These are phyloP conservation scores for Porites lobata DNA, from an alignment of 92 coral and sea anemone genomes.

Conservation along the genomic window DNA sequence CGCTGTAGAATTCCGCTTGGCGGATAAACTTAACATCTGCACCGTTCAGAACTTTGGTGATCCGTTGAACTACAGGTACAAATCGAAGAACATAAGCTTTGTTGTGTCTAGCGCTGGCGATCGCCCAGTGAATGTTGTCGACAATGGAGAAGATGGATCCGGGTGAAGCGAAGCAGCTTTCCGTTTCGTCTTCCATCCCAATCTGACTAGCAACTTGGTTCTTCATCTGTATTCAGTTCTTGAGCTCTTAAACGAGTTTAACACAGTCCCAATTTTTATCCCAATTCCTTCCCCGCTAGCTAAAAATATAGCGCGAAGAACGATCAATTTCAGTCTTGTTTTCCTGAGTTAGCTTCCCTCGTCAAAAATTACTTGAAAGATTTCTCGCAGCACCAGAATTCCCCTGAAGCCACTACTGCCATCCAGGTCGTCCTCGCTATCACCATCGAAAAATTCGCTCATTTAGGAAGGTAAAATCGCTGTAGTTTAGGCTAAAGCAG, in stretches of 20 bases:
- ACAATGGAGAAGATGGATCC: slow-evolving; percentile 82
- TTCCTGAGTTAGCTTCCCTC: slow-evolving; percentile 88
- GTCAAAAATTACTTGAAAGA: slow-evolving; percentile 87
- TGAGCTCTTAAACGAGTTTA: slow-evolving; percentile 16
- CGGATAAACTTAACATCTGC: slow-evolving; percentile 90
- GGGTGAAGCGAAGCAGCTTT: slow-evolving; percentile 66
- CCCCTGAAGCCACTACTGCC: slow-evolving; percentile 62
- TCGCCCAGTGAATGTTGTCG: slow-evolving; percentile 91
- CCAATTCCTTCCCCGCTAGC: slow-evolving; percentile 23
- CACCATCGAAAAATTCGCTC: slow-evolving; percentile 70
- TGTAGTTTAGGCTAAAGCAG: slow-evolving; percentile 5
- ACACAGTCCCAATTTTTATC: neutral
- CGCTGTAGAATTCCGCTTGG: slow-evolving; percentile 95
- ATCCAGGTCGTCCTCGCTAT: slow-evolving; percentile 74
- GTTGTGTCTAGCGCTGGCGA: slow-evolving; percentile 91
- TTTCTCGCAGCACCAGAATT: slow-evolving; percentile 77
- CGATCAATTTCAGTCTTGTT: neutral
- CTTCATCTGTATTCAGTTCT: slow-evolving; percentile 59
- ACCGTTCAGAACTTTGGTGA: slow-evolving; percentile 92
- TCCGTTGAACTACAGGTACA: slow-evolving; percentile 80
- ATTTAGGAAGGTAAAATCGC: slow-evolving; percentile 69
- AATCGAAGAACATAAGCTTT: slow-evolving; percentile 89
- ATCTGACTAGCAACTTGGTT: slow-evolving; percentile 25
- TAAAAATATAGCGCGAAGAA: slow-evolving; percentile 16
- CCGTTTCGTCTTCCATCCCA: slow-evolving; percentile 33